Evolutionary conservation across 92 coral and sea anemone species (phyloP).

Genomic region (Palythoa heliodiscus): DNA sequence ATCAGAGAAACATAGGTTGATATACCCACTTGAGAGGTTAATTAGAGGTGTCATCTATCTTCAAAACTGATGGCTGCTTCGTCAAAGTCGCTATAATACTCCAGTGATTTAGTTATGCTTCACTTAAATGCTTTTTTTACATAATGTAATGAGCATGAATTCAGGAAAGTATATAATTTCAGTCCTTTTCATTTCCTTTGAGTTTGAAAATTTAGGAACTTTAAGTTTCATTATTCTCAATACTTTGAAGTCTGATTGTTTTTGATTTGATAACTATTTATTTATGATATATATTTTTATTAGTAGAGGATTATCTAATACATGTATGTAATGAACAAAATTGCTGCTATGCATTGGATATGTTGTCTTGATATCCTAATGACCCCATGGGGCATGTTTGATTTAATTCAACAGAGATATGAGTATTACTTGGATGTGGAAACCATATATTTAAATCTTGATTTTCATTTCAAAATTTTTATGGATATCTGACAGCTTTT

Average conservation of each 20-base stretch:
- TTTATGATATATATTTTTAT: neutral
- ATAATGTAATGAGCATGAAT: no score
- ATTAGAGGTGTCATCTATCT: no score
- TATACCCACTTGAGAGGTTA: no score
- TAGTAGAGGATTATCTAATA: slow-evolving; percentile 11
- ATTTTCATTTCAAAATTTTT: neutral
- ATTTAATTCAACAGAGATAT: neutral
- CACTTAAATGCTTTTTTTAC: no score
- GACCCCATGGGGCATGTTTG: neutral
- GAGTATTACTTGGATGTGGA: neutral
- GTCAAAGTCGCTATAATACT: no score
- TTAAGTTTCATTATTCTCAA: neutral
- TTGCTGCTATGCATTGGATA: neutral
- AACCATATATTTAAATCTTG: neutral
- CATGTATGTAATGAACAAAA: slow-evolving; percentile 28
- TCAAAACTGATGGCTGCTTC: no score
- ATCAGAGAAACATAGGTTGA: no score
- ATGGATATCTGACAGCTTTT: slow-evolving; percentile 31
- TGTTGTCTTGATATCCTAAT: slow-evolving; percentile 26
- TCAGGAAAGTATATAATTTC: neutral
- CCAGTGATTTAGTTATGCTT: no score
- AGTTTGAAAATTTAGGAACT: no score
- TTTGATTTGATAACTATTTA: neutral
- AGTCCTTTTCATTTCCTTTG: neutral
- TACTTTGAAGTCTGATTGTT: neutral